A percentile compares a stretch with the other conserved stretches of the same genome.
These are phyloP conservation scores for Amphiprion percula DNA, from an alignment of 2,113 vertebrate species.

Conservation along the genomic window DNA sequence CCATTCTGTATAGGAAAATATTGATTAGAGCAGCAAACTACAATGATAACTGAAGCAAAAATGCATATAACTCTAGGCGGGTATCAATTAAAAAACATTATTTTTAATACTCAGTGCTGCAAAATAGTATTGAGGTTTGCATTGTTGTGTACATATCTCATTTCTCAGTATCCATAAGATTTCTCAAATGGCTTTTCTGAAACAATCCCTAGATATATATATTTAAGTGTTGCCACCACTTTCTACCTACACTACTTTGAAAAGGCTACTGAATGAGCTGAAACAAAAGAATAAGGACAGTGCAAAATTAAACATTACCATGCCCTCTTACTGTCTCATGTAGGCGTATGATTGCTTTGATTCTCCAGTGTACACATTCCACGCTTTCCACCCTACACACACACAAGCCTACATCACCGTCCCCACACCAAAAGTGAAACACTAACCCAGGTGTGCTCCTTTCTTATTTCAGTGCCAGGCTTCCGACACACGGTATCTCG, in stretches of 20 bases:
- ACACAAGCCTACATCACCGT: slow-evolving; percentile 30
- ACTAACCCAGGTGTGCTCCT: slow-evolving; percentile 42
- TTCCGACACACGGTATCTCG: slow-evolving; percentile 89
- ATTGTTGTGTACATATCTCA: not conserved
- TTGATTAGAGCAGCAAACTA: not conserved
- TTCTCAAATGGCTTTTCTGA: not conserved
- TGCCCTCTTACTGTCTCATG: slow-evolving; percentile 36
- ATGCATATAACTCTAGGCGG: no score
- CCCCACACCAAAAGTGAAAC: slow-evolving; percentile 58
- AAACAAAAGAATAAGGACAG: slow-evolving; percentile 35
- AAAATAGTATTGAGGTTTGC: not conserved
- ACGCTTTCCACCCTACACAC: slow-evolving; percentile 29
- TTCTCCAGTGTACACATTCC: slow-evolving; percentile 44
- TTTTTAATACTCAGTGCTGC: not conserved
- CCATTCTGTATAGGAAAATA: not conserved
- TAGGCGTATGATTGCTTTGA: slow-evolving; percentile 63
- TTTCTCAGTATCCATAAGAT: not conserved
- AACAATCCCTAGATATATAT: not conserved
- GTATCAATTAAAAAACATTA: no score
- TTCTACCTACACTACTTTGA: slow-evolving; percentile 15
- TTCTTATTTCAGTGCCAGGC: slow-evolving; percentile 88
- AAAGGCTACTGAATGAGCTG: slow-evolving; percentile 45
- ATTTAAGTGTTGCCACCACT: not conserved
- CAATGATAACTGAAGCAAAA: no score
- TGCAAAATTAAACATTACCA: slow-evolving; percentile 39